These are phyloP conservation scores for Macropodus opercularis DNA, from an alignment of 2,797 vertebrate genomes.

Conservation along the genomic window DNA sequence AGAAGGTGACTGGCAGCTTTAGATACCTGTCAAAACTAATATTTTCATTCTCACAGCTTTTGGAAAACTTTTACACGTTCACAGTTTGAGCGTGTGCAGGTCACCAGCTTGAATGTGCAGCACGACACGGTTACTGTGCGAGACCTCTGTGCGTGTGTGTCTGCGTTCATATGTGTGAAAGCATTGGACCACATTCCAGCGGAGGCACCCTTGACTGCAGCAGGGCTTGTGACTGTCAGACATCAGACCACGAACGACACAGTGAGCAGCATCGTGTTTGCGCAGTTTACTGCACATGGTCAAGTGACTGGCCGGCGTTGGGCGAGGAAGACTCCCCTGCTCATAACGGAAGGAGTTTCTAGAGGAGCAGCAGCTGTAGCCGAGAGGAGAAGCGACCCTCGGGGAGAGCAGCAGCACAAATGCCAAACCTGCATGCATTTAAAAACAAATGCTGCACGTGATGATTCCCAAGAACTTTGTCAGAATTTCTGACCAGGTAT, in stretches of 20 bases:
- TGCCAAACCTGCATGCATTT: constrained; percentile 11
- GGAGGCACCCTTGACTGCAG: constrained; percentile 64
- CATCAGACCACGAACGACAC: constrained; percentile 67
- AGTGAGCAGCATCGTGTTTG: constrained; percentile 56
- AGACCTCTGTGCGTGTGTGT: constrained; percentile 12
- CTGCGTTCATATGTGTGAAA: constrained; percentile 20
- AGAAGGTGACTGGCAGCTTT: constrained; percentile 4
- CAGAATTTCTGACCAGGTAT: constrained; percentile 29
- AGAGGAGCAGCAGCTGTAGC: constrained; percentile 10
- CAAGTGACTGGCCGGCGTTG: constrained; percentile 58
- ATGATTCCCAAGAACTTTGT: constrained; percentile 14
- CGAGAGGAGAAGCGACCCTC: not conserved
- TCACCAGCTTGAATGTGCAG: constrained; percentile 45
- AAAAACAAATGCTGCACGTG: constrained; percentile 10
- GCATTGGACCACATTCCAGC: constrained; percentile 59
- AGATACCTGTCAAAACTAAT: not conserved
- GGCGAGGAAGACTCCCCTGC: constrained; percentile 8
- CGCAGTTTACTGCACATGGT: constrained; percentile 48
- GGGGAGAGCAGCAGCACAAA: not conserved
- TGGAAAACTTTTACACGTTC: not conserved
- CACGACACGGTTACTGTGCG: constrained; percentile 49
- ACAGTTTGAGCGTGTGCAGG: constrained; percentile 9
- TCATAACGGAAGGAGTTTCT: constrained; percentile 22
- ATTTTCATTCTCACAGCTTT: not conserved
- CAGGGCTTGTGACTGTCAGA: constrained; percentile 70